Base-by-base conservation (phyloP, 2,797 vertebrate genomes). In the Lagocephalus sceleratus region DNA sequence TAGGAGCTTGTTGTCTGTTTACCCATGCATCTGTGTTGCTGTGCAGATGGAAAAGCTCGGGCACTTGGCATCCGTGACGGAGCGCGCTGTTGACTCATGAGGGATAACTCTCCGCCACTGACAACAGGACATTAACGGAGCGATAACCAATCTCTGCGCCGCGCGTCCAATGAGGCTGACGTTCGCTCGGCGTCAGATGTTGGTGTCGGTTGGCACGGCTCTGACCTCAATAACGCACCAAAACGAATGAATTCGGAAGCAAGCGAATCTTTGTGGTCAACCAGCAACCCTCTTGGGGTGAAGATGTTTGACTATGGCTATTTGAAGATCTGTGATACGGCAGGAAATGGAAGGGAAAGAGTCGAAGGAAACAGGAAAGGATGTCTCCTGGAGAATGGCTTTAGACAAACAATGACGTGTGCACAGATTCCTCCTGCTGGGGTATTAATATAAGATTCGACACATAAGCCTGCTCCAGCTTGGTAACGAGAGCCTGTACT, bases 211-310 rank as follows among this genome's bases (percentile, higher is more conserved):
- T 68, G 47, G 78, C 75, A 83, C 69, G 77, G 71, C 66, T 76
- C 71, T 76, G 75, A 86, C 86, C 84, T 79, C 83, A 87, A 83
- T 87, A 82, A 83, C 51, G 66, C 66, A 71, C 66, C 69, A 79
- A 71, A 71, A 86, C 74, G 86, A 87, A 88, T 87, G 83, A 88
- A 86, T 88, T 81, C 77, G 71, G 83, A 73, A 61, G 81, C 73
- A 75, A 78, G 75, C 77, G n/a, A 79, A 69, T 83, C 82, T 87
- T 82, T 76, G 73, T 75, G 76, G 71, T 62, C 66, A 60, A 65
- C 64, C 67, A 61, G 76, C 69, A 77, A 63, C 75, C 63, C 70
- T 82, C 75, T 41, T 71, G 68, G 66, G 74, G 65, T 78, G 84
- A 79, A 78, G 82, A 80, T 83, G 81, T 86, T 84, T 81, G 83